Evolutionary conservation across 2,797 vertebrate genomes (phyloP).

Genomic region (Pangasius djambal): DNA sequence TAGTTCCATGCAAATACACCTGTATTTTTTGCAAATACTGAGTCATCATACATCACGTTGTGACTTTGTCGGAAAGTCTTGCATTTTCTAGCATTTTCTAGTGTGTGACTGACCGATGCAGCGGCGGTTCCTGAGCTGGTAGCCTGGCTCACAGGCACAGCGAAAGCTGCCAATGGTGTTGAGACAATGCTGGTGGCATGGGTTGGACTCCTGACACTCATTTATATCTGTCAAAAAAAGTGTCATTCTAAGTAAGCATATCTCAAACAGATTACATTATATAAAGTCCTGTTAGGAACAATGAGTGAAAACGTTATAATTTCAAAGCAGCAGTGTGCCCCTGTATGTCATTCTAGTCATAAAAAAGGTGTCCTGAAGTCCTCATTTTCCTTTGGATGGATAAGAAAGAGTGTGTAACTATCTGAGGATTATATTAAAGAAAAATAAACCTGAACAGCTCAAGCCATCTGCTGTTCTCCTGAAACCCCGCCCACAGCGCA

Average conservation of each 20-base stretch:
- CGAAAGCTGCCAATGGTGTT: constrained; percentile 94
- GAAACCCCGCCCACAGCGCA: constrained; percentile 87
- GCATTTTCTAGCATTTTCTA: background rate
- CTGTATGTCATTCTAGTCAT: background rate
- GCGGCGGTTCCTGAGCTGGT: constrained; percentile 88
- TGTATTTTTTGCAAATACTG: background rate
- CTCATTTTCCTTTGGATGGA: background rate
- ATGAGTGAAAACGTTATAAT: background rate
- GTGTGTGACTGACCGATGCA: constrained; percentile 82
- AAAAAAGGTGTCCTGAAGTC: background rate
- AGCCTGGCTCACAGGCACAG: constrained; percentile 93
- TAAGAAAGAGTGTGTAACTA: background rate
- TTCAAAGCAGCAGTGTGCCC: background rate
- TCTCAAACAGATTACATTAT: background rate
- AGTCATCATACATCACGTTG: background rate
- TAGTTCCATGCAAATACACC: background rate
- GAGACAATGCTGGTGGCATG: constrained; percentile 91
- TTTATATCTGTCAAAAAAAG: constrained; percentile 82
- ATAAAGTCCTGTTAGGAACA: background rate
- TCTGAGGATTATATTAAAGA: background rate
- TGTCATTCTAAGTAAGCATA: background rate
- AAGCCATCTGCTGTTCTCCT: constrained; percentile 83
- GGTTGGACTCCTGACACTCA: constrained; percentile 90
- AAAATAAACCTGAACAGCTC: constrained; percentile 83
- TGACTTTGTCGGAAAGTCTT: background rate